These are phyloP conservation scores for Mechanitis mazaeus DNA, from an alignment of 2,888 invertebrate genomes.

Conservation along the genomic window DNA sequence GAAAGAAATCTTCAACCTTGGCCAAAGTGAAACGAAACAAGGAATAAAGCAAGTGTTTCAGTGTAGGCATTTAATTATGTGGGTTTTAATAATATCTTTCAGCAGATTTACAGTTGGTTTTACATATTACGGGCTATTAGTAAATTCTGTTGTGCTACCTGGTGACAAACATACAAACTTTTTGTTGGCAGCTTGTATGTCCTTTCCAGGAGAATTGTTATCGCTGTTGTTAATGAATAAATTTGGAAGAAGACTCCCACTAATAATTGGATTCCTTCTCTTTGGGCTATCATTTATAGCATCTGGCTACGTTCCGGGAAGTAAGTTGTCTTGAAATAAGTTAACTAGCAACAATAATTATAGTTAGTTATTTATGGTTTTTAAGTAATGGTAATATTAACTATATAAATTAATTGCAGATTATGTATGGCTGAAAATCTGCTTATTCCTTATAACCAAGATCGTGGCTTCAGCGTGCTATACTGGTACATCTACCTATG, in stretches of 20 bases:
- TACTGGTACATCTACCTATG: conserved; percentile 77
- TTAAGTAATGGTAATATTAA: too few species aligned
- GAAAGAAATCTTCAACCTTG: conserved; percentile 48
- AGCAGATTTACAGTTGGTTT: conserved; percentile 54
- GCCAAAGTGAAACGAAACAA: conserved; percentile 44
- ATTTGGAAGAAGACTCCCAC: conserved; percentile 52
- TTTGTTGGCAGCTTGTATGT: conserved; percentile 56
- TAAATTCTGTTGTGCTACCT: conserved; percentile 59
- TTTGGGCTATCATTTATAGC: conserved; percentile 47
- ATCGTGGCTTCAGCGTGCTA: conserved; percentile 79
- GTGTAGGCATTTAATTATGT: conserved; percentile 49
- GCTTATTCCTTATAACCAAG: conserved; percentile 76
- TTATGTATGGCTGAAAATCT: conserved; percentile 47
- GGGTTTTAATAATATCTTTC: conserved; percentile 42
- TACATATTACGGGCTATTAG: conserved; percentile 59
- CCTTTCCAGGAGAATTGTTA: conserved; percentile 59
- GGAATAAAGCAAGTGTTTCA: conserved; percentile 42
- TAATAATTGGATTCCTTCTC: conserved; percentile 46
- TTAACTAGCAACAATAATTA: neutral
- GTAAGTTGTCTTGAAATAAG: conserved; percentile 38
- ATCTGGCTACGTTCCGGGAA: conserved; percentile 45
- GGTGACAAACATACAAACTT: conserved; percentile 63
- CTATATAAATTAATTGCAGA: neutral
- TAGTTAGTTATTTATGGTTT: neutral
- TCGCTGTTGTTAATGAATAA: conserved; percentile 58